Percentiles rank a stretch among this genome's conserved stretches.
These are phyloP conservation scores for Caradrina clavipalpis DNA, from an alignment of 2,888 invertebrate genomes.

Conservation along the genomic window DNA sequence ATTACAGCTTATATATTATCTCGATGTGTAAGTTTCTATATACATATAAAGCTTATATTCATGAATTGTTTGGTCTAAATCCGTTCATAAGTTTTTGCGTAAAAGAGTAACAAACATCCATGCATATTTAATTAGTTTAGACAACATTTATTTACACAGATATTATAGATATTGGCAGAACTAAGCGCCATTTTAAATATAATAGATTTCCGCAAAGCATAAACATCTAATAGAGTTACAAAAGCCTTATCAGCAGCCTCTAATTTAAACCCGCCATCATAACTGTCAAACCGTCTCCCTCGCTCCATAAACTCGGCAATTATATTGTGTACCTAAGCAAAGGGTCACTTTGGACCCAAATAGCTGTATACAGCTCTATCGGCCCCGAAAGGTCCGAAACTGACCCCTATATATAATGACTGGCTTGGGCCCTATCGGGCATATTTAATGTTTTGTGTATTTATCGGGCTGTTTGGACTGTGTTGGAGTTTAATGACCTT, in stretches of 20 bases:
- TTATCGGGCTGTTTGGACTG: neutral
- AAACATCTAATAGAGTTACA: neutral
- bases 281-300: conserved; percentile 22
- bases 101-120: no score
- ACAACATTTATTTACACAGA: no score
- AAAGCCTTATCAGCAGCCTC: conserved; percentile 4
- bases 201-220: neutral
- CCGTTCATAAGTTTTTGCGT: no score
- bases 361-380: conserved; percentile 28
- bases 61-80: no score
- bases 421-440: neutral
- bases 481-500: neutral
- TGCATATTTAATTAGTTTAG: no score
- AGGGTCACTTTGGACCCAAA: conserved; percentile 41
- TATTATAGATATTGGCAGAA: no score
- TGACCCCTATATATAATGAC: conserved; percentile 40
- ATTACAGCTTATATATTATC: no score
- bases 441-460: neutral
- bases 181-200: no score
- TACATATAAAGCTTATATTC: no score
- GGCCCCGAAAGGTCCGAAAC: conserved; percentile 6
- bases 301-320: conserved; percentile 26
- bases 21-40: no score
- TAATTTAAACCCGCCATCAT: conserved; percentile 10
- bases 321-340: conserved; percentile 32